Percentiles rank a stretch among this genome's conserved stretches.
These are phyloP conservation scores for Hyles lineata DNA, from an alignment of 2,888 invertebrate species.

Conservation along the genomic window DNA sequence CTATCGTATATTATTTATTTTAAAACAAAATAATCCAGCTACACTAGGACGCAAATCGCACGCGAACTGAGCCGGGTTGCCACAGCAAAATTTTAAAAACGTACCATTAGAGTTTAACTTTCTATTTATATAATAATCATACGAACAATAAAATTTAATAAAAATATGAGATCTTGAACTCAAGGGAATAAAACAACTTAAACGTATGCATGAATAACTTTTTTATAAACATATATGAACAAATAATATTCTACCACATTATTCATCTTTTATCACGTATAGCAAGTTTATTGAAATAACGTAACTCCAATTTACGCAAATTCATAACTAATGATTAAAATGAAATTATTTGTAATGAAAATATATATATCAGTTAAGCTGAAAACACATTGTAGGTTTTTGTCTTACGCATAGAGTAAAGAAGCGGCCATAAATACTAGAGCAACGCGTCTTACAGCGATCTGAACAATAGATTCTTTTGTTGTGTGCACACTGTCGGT, in stretches of 20 bases:
- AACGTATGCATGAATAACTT: not conserved
- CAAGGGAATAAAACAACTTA: too few species aligned
- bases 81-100: slow-evolving; percentile 35
- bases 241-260: not conserved
- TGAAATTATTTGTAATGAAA: too few species aligned
- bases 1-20: slow-evolving; percentile 49
- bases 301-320: not conserved
- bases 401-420: too few species aligned
- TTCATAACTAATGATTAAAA: too few species aligned
- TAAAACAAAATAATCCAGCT: slow-evolving; percentile 57
- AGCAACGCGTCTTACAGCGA: too few species aligned
- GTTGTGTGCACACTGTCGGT: too few species aligned
- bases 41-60: slow-evolving; percentile 76
- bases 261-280: not conserved
- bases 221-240: not conserved
- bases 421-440: too few species aligned
- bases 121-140: not conserved
- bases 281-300: not conserved
- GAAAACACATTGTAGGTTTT: too few species aligned
- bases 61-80: slow-evolving; percentile 63
- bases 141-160: not conserved
- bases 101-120: not conserved
- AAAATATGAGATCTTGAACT: too few species aligned
- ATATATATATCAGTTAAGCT: too few species aligned
- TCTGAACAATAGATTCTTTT: too few species aligned